These are phyloP conservation scores for Scomber japonicus DNA, from an alignment of 2,113 vertebrate genomes.

Conservation along the genomic window DNA sequence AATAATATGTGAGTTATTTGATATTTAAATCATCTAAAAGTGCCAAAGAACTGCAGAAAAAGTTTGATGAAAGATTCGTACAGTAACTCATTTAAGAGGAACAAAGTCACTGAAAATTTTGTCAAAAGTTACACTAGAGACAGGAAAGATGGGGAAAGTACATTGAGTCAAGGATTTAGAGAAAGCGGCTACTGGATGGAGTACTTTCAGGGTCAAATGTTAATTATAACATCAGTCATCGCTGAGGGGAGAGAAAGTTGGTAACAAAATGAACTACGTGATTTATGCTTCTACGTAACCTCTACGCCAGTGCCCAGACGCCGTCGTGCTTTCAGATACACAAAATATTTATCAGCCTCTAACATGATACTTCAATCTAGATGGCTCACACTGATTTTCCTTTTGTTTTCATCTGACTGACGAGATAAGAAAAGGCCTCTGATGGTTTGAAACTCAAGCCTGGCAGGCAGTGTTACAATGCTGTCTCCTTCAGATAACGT, in stretches of 20 bases:
- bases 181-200: background rate
- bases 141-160: background rate
- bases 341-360: constrained; percentile 54
- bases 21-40: constrained; percentile 40
- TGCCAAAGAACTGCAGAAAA: constrained; percentile 5
- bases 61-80: constrained; percentile 13
- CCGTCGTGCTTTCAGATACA: constrained; percentile 14
- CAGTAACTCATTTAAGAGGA: constrained; percentile 1
- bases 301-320: too few relatives aligned
- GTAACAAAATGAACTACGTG: constrained; percentile 4
- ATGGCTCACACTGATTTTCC: constrained; percentile 39
- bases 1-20: constrained; percentile 34
- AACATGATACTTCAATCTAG: constrained; percentile 45
- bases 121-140: constrained; percentile 7
- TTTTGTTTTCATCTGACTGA: constrained; percentile 51
- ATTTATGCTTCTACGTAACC: too few relatives aligned
- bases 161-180: too few relatives aligned
- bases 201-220: constrained; percentile 20
- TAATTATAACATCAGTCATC: background rate
- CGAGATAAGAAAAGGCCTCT: constrained; percentile 29
- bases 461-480: constrained; percentile 31
- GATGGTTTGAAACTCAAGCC: constrained; percentile 53
- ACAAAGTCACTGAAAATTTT: background rate
- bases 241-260: constrained; percentile 28
- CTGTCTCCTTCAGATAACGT: constrained; percentile 45